Conservation (phyloP, 2,888 invertebrate species). For the Yponomeuta cagnagella region DNA sequence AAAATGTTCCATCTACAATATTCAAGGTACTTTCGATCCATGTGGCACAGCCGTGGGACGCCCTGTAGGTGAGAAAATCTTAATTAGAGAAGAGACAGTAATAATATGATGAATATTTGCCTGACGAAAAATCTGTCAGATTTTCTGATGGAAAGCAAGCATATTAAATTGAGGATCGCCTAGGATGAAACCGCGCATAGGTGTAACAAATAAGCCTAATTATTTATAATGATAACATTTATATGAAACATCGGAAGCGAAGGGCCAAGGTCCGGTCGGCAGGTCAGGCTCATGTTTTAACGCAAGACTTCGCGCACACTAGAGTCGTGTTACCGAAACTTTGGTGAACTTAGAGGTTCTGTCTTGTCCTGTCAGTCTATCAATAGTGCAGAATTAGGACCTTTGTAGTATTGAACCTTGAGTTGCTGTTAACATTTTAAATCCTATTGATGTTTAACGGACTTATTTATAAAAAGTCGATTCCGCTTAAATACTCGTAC, state of each 20-base stretch:
- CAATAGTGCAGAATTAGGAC: background rate
- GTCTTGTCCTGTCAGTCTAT: background rate
- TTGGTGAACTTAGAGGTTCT: background rate
- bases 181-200: conserved; percentile 10
- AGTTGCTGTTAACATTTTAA: background rate
- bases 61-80: no score
- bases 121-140: no score
- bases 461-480: no score
- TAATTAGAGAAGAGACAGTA: no score
- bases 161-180: background rate
- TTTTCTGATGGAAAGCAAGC: background rate
- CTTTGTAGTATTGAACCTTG: background rate
- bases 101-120: no score
- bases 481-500: no score
- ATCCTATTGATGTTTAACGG: background rate
- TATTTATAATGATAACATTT: conserved; percentile 43
- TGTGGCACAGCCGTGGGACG: no score
- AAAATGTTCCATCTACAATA: no score
- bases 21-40: no score
- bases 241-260: conserved; percentile 38
- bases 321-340: background rate
- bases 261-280: conserved; percentile 26
- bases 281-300: conserved; percentile 25
- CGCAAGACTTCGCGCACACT: background rate
- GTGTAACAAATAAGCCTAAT: conserved; percentile 49